phyloP scores from a whole-genome alignment of 2,797 vertebrate species.

The Acanthurus leucopareius region DNA sequence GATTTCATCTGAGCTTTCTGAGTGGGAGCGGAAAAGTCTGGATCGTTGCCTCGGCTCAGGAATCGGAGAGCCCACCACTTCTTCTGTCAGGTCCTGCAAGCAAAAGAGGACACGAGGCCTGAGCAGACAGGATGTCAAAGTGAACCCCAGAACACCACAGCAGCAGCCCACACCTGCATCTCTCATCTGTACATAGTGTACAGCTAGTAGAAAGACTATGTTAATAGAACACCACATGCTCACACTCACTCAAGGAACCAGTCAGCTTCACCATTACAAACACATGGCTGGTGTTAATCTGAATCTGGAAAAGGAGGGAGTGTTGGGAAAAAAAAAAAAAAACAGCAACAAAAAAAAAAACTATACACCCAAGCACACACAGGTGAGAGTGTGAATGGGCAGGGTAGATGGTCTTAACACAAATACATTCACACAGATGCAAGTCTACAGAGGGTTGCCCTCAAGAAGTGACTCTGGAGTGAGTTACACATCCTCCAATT shows the following conservation, averaged over 20 bases:
- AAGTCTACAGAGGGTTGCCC: slow-evolving; percentile 47
- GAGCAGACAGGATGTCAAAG: slow-evolving; percentile 9
- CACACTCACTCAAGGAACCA: slow-evolving; percentile 35
- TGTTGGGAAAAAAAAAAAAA: background rate
- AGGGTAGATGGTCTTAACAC: slow-evolving; percentile 36
- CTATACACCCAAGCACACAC: slow-evolving; percentile 25
- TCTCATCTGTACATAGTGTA: slow-evolving; percentile 37
- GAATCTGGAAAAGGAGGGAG: slow-evolving; percentile 51
- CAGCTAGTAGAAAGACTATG: slow-evolving; percentile 47
- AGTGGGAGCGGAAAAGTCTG: slow-evolving; percentile 94
- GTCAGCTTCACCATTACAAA: slow-evolving; percentile 34
- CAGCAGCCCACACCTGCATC: slow-evolving; percentile 39
- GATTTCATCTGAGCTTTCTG: slow-evolving; percentile 98
- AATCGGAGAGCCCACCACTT: slow-evolving; percentile 95
- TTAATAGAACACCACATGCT: slow-evolving; percentile 73
- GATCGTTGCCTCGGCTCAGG: slow-evolving; percentile 95
- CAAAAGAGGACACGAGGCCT: slow-evolving; percentile 19
- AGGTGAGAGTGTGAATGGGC: slow-evolving; percentile 56
- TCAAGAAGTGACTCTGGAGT: slow-evolving; percentile 53
- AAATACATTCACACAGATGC: slow-evolving; percentile 38
- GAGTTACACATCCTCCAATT: slow-evolving; percentile 53
- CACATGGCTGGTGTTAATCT: slow-evolving; percentile 67
- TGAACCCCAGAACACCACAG: slow-evolving; percentile 21
- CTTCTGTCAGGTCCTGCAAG: slow-evolving; percentile 91
- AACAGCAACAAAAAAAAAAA: slow-evolving; percentile 16